Percentiles rank a stretch among this genome's conserved stretches.
These are phyloP conservation scores for Anomalospiza imberbis DNA, from an alignment of 2,797 vertebrate genomes.

Conservation along the genomic window DNA sequence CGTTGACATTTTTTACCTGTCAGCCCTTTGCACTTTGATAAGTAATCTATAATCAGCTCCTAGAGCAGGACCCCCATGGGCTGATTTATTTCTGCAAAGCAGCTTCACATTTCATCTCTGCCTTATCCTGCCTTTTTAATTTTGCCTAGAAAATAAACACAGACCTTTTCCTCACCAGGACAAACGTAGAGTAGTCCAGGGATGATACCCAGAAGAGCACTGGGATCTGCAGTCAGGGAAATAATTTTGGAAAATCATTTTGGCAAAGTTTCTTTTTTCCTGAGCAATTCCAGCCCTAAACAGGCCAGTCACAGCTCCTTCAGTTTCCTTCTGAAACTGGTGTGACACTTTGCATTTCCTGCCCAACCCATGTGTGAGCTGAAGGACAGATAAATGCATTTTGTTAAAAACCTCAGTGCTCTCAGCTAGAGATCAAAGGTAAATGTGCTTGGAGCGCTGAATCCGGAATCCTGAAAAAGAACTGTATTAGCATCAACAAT, in stretches of 20 bases:
- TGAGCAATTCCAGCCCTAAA: not conserved
- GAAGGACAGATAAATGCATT: not conserved
- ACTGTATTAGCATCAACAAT: constrained; percentile 67
- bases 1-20: not conserved
- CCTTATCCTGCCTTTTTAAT: not conserved
- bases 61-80: not conserved
- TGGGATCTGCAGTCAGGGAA: not conserved
- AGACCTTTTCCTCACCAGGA: not conserved
- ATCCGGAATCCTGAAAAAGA: constrained; percentile 48
- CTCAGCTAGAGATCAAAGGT: constrained; percentile 68
- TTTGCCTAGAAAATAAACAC: not conserved
- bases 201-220: not conserved
- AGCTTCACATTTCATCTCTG: not conserved
- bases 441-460: constrained; percentile 55
- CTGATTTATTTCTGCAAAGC: not conserved
- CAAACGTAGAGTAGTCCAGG: not conserved
- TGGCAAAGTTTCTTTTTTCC: not conserved
- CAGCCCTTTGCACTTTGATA: constrained; percentile 2
- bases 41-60: not conserved
- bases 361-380: not conserved
- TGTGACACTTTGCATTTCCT: not conserved
- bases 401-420: constrained; percentile 6
- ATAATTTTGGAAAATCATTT: not conserved
- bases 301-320: not conserved
- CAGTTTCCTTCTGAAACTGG: not conserved